Base-by-base conservation (phyloP, 1,140 invertebrate genomes). In the Lamellibrachia luymesi region DNA sequence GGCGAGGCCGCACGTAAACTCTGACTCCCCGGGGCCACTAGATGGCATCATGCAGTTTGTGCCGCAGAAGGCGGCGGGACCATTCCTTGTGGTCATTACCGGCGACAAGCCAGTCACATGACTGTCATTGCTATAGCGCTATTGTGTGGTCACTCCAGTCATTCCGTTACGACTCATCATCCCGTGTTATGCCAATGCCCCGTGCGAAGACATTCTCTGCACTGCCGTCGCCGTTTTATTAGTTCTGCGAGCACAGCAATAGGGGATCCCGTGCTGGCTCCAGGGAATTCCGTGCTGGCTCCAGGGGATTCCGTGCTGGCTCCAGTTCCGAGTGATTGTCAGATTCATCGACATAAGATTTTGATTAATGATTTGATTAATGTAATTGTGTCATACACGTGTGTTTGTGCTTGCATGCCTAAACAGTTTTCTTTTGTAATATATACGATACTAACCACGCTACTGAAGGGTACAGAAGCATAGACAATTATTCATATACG, bases 1-100 rank as follows among this genome's bases (percentile, higher is more conserved):
- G 94, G 96, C 95, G 4, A 94, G 94, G 2, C 92, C 92, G 13
- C 51, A 51, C 56, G 50, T 50, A 50, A 95, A 95, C 93, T 94
- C 94, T 17, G 92, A 94, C 13, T 17, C 64, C 64, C 25, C 13
- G 8, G 17, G 8, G 64, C 64, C 64, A 10, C 13, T 80, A 80
- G 64, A 80, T 10, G 64, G 64, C 13, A 2, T 22, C 17, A 0
- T 22, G 25, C 64, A 80, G 64, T 80, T 80, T 22, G 64, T 80
- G 64, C 64, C 13, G 64, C 64, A 80, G 64, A 80, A 80, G 13
- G 64, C 25, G 64, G 64, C 64, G 13, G 64, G 64, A 80, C 64
- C 64, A 4, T 80, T 80, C 64, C 64, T 80, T 17, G 64, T 80
- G 64, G 64, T 80, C 64, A 80, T 80, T 22, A 80, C 13, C 13